Percentiles rank a stretch among this genome's conserved stretches.
These are phyloP conservation scores for Saccostrea cuccullata DNA, from an alignment of 1,140 invertebrate species.

Conservation along the genomic window DNA sequence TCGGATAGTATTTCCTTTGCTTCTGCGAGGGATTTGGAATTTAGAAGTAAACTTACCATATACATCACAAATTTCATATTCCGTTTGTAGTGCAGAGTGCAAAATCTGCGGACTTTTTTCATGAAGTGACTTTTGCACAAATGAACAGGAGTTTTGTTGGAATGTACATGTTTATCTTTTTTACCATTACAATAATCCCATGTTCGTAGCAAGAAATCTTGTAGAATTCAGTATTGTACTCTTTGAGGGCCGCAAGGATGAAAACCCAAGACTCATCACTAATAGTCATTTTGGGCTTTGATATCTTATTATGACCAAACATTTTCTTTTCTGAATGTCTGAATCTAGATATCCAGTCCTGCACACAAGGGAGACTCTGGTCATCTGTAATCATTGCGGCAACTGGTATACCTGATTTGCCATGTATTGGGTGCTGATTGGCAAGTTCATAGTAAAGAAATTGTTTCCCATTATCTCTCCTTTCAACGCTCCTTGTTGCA, in stretches of 20 bases:
- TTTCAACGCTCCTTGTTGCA: not conserved
- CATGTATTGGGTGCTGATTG: not conserved
- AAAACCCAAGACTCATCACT: conserved; percentile 15
- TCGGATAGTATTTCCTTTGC: not conserved
- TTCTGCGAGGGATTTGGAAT: not conserved
- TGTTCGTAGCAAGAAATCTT: not conserved
- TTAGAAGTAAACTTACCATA: not conserved
- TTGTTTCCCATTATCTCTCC: not conserved
- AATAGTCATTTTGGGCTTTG: not conserved
- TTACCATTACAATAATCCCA: not conserved
- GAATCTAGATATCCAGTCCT: conserved; percentile 17
- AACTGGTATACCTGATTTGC: not conserved
- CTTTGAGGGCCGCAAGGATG: not conserved
- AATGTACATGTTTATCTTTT: not conserved
- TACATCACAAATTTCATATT: not conserved
- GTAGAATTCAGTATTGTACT: not conserved
- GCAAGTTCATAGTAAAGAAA: conserved; percentile 5
- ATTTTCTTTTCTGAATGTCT: not conserved
- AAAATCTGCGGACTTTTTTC: conserved; percentile 6
- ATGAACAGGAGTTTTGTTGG: not conserved
- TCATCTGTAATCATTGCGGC: not conserved
- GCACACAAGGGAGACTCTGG: conserved; percentile 1
- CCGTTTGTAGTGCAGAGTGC: not conserved
- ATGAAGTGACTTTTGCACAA: not conserved
- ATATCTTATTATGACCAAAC: not conserved